Evolutionary conservation across 2,888 invertebrate species (phyloP).

Genomic region (Tenthredo mesomela): DNA sequence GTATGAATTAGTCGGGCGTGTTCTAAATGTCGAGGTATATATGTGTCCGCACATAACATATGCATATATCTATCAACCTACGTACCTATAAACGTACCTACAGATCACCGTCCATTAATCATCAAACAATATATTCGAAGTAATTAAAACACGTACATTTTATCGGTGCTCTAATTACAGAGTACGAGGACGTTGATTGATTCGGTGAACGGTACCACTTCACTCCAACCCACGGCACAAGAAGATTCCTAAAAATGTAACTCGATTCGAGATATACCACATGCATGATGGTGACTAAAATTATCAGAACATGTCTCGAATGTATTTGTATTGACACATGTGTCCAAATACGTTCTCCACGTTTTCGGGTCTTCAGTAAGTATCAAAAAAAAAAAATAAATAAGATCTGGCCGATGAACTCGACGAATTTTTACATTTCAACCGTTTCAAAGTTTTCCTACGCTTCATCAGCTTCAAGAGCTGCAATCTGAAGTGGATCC

Average conservation of each 20-base stretch:
- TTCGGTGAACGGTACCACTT: conserved; percentile 9
- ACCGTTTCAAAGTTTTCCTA: too few relatives aligned
- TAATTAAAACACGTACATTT: conserved; percentile 44
- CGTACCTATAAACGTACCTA: background rate
- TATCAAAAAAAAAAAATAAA: too few relatives aligned
- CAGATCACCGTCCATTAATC: conserved; percentile 40
- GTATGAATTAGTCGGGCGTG: conserved; percentile 10
- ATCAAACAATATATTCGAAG: conserved; percentile 40
- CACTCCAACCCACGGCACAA: background rate
- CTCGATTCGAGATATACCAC: background rate
- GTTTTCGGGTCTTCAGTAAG: too few relatives aligned
- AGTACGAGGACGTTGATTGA: conserved; percentile 32
- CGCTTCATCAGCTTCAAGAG: too few relatives aligned
- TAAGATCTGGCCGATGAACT: too few relatives aligned
- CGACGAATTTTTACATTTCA: too few relatives aligned
- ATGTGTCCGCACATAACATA: background rate
- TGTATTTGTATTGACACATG: too few relatives aligned
- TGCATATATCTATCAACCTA: background rate
- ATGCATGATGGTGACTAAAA: too few relatives aligned
- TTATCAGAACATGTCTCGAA: background rate
- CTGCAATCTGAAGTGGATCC: too few relatives aligned
- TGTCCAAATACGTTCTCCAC: too few relatives aligned
- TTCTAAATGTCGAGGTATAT: background rate
- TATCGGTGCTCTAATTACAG: conserved; percentile 46
- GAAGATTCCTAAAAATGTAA: background rate